These are phyloP conservation scores for Dione juno DNA, from an alignment of 2,888 invertebrate species.

Conservation along the genomic window DNA sequence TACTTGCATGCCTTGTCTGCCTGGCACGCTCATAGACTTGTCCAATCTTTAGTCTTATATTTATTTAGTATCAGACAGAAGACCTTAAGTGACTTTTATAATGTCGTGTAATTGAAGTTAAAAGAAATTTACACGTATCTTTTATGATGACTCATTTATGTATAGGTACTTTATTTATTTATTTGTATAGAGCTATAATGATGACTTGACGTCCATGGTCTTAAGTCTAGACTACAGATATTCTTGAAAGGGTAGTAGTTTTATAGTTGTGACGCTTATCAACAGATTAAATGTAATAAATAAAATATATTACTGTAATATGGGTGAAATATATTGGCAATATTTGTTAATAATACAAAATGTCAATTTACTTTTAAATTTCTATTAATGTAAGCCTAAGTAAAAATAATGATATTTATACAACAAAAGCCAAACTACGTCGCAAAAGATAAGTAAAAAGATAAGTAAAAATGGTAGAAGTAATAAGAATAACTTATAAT, in stretches of 20 bases:
- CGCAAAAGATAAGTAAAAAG: not conserved
- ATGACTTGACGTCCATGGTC: not conserved
- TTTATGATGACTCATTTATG: not conserved
- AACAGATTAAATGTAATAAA: not conserved
- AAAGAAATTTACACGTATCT: not conserved
- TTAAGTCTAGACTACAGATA: not conserved
- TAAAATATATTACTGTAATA: not conserved
- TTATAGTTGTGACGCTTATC: not conserved
- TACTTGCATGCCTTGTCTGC: slow-evolving; percentile 65
- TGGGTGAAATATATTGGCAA: not conserved
- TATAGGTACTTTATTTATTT: too few species aligned
- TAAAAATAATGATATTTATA: not conserved
- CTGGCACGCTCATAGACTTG: slow-evolving; percentile 55
- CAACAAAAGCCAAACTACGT: not conserved
- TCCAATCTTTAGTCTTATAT: slow-evolving; percentile 12
- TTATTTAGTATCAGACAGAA: slow-evolving; percentile 6
- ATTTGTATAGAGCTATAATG: not conserved
- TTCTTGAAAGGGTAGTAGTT: too few species aligned
- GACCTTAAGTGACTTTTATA: slow-evolving; percentile 2
- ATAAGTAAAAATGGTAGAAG: too few species aligned
- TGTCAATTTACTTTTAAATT: too few species aligned
- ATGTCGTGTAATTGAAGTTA: not conserved
- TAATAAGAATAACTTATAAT: too few species aligned
- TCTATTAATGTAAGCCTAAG: not conserved
- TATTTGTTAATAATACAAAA: not conserved